A percentile compares a stretch with the other conserved stretches of the same genome.
Conservation (phyloP, 2,888 invertebrate genomes). For the Lithophane socia region DNA sequence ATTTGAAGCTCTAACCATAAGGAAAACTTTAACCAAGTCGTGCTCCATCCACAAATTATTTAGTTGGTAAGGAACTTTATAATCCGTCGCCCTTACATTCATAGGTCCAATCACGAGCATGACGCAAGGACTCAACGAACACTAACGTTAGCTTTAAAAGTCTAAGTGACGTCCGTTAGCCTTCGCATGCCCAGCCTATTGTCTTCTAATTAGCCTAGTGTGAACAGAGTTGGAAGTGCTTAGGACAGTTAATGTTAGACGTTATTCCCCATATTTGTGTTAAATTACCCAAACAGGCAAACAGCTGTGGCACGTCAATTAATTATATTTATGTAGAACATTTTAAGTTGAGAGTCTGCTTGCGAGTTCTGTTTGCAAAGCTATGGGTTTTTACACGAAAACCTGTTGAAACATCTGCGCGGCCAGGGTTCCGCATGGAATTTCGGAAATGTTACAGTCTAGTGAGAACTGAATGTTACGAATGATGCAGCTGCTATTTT, state of each 20-base stretch:
- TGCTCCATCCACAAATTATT: slow-evolving; percentile 9
- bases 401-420: slow-evolving; percentile 62
- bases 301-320: slow-evolving; percentile 51
- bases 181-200: slow-evolving; percentile 33
- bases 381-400: slow-evolving; percentile 68
- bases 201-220: slow-evolving; percentile 42
- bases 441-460: slow-evolving; percentile 29
- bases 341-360: slow-evolving; percentile 43
- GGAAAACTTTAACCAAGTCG: slow-evolving; percentile 2
- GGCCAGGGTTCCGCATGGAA: slow-evolving; percentile 51
- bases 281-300: slow-evolving; percentile 42
- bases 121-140: slow-evolving; percentile 15
- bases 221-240: slow-evolving; percentile 26
- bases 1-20: slow-evolving; percentile 11
- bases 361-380: slow-evolving; percentile 57
- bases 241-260: slow-evolving; percentile 19
- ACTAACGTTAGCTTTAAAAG: slow-evolving; percentile 40
- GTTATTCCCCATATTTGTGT: slow-evolving; percentile 48
- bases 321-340: slow-evolving; percentile 57
- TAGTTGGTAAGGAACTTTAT: slow-evolving; percentile 1
- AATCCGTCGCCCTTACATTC: slow-evolving; percentile 15
- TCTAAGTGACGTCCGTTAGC: slow-evolving; percentile 48
- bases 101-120: slow-evolving; percentile 20
- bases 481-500: slow-evolving; percentile 39
- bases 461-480: slow-evolving; percentile 6